These are phyloP conservation scores for Misgurnus anguillicaudatus DNA, from an alignment of 2,113 vertebrate species.

Conservation along the genomic window DNA sequence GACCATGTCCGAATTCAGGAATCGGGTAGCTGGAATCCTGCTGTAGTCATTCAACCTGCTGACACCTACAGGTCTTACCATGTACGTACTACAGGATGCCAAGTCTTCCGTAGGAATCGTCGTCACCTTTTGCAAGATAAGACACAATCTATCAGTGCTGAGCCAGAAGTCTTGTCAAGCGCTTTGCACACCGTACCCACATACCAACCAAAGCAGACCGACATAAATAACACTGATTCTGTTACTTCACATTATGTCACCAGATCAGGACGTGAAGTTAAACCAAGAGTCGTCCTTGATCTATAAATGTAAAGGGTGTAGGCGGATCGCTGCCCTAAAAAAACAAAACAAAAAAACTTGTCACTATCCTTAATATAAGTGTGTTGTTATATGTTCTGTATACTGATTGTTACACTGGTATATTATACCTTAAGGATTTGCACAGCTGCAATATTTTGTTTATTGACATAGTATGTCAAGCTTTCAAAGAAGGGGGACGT, in stretches of 20 bases:
- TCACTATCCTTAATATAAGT: background rate
- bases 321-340: background rate
- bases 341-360: background rate
- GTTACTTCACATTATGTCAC: too few relatives aligned
- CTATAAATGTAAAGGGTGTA: background rate
- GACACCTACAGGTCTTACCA: constrained; percentile 27
- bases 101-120: constrained; percentile 23
- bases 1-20: constrained; percentile 21
- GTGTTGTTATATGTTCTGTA: background rate
- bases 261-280: background rate
- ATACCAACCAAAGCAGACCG: too few relatives aligned
- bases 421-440: background rate
- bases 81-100: constrained; percentile 4
- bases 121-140: constrained; percentile 25
- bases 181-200: too few relatives aligned
- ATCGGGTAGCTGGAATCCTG: constrained; percentile 40
- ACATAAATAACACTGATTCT: too few relatives aligned
- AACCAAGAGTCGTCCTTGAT: background rate
- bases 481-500: too few relatives aligned
- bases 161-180: too few relatives aligned
- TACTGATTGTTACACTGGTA: background rate
- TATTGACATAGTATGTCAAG: too few relatives aligned
- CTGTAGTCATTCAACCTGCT: constrained; percentile 33
- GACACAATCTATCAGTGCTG: background rate
- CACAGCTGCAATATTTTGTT: too few relatives aligned